A percentile compares a stretch with the other conserved stretches of the same genome.
Conservation (phyloP, 1,140 invertebrate species). For the Trinorchestia longiramus region DNA sequence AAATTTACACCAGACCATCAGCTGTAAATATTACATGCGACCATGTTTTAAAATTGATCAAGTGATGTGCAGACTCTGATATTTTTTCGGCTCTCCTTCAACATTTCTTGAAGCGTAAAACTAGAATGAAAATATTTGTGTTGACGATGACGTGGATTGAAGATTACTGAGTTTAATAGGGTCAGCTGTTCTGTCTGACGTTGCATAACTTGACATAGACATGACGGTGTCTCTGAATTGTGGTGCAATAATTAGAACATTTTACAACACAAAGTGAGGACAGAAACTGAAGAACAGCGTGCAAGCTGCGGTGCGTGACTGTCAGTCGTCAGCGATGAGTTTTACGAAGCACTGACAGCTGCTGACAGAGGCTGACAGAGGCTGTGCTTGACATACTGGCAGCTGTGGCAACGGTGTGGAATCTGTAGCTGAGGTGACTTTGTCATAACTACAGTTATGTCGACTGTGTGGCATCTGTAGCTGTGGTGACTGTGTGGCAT, state of each 20-base stretch:
- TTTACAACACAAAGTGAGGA: not conserved
- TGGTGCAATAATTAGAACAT: not conserved
- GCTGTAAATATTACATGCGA: too few species aligned
- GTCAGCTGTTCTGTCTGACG: not conserved
- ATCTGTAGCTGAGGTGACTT: not conserved
- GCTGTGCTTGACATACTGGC: not conserved
- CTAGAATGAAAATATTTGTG: not conserved
- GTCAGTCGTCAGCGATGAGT: not conserved
- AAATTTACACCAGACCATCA: too few species aligned
- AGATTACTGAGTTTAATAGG: not conserved
- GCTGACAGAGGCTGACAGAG: not conserved
- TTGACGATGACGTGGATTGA: not conserved
- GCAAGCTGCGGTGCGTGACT: constrained; percentile 10
- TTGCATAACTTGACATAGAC: not conserved
- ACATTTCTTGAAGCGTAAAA: not conserved
- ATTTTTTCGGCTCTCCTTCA: not conserved
- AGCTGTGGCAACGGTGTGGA: not conserved
- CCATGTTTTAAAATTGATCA: too few species aligned
- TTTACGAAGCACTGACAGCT: not conserved
- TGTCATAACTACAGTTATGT: not conserved
- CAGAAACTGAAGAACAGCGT: not conserved
- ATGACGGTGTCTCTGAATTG: not conserved
- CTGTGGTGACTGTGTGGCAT: not conserved
- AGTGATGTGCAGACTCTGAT: not conserved
- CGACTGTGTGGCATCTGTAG: not conserved